phyloP scores from a whole-genome alignment of 2,888 invertebrate genomes.

The Calliscelio sp. region DNA sequence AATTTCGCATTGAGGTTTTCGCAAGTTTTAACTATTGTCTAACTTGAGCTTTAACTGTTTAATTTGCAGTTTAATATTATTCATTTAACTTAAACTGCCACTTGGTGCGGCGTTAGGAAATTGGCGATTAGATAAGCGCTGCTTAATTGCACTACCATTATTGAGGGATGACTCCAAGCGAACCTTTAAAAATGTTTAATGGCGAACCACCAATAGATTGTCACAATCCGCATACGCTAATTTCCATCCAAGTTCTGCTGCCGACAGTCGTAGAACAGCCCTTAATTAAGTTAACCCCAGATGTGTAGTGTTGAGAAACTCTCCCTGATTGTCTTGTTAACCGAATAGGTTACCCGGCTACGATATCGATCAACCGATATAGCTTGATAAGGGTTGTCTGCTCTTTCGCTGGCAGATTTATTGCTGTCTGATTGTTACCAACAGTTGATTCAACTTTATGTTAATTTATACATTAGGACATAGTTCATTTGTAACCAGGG shows the following conservation, averaged over 20 bases:
- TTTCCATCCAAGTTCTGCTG: slow-evolving; percentile 75
- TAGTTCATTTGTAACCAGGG: slow-evolving; percentile 12
- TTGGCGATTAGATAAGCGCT: slow-evolving; percentile 43
- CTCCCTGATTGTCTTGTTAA: slow-evolving; percentile 85
- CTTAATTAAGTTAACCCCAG: slow-evolving; percentile 85
- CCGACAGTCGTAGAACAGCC: slow-evolving; percentile 83
- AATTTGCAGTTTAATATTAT: slow-evolving; percentile 40
- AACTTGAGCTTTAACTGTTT: slow-evolving; percentile 41
- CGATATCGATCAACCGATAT: slow-evolving; percentile 82
- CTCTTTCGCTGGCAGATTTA: slow-evolving; percentile 80
- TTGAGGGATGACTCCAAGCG: slow-evolving; percentile 25
- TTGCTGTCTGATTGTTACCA: slow-evolving; percentile 73
- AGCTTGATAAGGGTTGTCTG: slow-evolving; percentile 82
- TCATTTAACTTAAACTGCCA: slow-evolving; percentile 43
- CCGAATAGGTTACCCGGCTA: slow-evolving; percentile 82
- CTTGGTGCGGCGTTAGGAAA: slow-evolving; percentile 36
- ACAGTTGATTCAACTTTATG: slow-evolving; percentile 64
- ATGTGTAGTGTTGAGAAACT: slow-evolving; percentile 82
- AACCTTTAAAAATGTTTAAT: slow-evolving; percentile 45
- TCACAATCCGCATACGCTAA: slow-evolving; percentile 69
- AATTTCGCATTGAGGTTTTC: slow-evolving; percentile 42
- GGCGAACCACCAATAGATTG: slow-evolving; percentile 51
- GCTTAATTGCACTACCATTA: slow-evolving; percentile 35
- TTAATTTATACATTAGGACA: slow-evolving; percentile 62
- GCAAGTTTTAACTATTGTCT: slow-evolving; percentile 47